Conservation (phyloP, 2,797 vertebrate species). For the Eurystomus glaucurus region DNA sequence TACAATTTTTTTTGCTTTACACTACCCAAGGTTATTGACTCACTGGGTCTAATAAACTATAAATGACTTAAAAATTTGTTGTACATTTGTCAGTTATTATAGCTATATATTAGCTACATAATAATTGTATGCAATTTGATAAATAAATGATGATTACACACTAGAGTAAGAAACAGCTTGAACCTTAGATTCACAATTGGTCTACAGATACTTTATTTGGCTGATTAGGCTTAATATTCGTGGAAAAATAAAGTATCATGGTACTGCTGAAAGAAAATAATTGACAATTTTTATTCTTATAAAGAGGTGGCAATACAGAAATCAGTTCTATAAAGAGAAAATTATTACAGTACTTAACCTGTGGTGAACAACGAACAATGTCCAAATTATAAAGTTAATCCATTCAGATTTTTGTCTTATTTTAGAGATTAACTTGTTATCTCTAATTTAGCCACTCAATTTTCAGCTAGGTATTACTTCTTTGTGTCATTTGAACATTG, state of each 20-base stretch:
- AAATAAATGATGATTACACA: background rate
- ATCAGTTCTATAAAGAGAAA: background rate
- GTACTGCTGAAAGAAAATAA: background rate
- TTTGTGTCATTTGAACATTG: background rate
- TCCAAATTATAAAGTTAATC: background rate
- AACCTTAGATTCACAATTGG: background rate
- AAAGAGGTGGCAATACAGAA: background rate
- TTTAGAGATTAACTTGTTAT: background rate
- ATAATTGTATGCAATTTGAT: background rate
- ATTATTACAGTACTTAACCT: background rate
- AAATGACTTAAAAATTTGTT: background rate
- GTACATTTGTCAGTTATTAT: background rate
- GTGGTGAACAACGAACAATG: background rate
- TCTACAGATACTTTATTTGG: background rate
- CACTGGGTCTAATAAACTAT: background rate
- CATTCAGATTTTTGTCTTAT: background rate
- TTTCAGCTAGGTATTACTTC: constrained; percentile 17
- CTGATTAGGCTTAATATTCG: background rate
- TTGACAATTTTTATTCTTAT: background rate
- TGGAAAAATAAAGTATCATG: background rate
- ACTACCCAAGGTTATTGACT: background rate
- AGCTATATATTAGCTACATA: background rate
- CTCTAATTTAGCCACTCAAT: background rate
- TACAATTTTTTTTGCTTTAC: background rate
- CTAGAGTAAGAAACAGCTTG: background rate